Percentiles rank a stretch among this genome's conserved stretches.
phyloP scores from a whole-genome alignment of 2,888 invertebrate genomes.

The Buathra laborator region DNA sequence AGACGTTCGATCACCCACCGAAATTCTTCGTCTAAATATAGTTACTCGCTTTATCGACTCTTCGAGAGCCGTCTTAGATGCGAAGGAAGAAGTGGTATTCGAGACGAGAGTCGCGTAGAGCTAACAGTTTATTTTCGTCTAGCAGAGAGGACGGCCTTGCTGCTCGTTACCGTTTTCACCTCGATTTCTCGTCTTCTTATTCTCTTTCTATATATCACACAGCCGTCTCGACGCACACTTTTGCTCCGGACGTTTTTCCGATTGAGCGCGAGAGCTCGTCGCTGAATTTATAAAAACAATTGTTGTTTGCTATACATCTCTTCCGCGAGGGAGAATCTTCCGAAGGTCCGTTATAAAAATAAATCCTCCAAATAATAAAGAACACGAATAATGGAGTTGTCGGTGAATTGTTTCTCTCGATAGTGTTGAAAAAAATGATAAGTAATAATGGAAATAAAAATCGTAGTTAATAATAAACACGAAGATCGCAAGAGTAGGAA shows the following conservation, averaged over 20 bases:
- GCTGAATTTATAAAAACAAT: not conserved
- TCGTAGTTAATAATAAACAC: too few relatives aligned
- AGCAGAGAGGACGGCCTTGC: conserved; percentile 49
- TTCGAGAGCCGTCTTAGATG: conserved; percentile 39
- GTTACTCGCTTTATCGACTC: conserved; percentile 51
- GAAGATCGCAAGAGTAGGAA: too few relatives aligned
- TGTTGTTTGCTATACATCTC: not conserved
- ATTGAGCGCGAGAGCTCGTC: conserved; percentile 4
- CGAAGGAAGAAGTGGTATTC: conserved; percentile 33
- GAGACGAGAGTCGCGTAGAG: conserved; percentile 16
- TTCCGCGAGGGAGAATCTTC: not conserved
- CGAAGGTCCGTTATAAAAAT: not conserved
- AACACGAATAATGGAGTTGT: too few relatives aligned
- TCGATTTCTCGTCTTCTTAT: conserved; percentile 37
- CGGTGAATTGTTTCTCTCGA: too few relatives aligned
- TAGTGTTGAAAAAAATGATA: too few relatives aligned
- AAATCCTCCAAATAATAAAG: not conserved
- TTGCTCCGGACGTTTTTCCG: conserved; percentile 12
- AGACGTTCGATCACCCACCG: conserved; percentile 56
- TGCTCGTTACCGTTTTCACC: conserved; percentile 51
- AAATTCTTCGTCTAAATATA: conserved; percentile 61
- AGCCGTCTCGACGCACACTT: conserved; percentile 19
- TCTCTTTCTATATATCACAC: conserved; percentile 6
- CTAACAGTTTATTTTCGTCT: conserved; percentile 58
- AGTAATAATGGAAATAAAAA: too few relatives aligned